Base-by-base conservation (phyloP, 2,797 vertebrate genomes). In the Pitangus sulphuratus region DNA sequence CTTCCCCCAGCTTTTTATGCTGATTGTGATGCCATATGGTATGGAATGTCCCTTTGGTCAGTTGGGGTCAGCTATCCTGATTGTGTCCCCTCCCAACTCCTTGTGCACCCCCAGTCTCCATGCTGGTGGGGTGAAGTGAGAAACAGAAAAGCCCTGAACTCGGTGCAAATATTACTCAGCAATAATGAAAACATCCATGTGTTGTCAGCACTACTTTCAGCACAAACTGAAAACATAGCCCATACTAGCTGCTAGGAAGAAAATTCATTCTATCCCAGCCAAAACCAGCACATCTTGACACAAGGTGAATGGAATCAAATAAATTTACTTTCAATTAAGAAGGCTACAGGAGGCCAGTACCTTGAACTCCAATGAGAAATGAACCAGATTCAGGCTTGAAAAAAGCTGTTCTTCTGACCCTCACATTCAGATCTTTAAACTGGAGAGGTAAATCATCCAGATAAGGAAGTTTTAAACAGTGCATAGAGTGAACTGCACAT, bases 41-140 rank as follows among this genome's bases (percentile, higher is more conserved):
- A 4, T 33, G 20, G 14, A 35, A 53, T 9, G 9, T 61, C 10
- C 5, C 21, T 68, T 31, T 35, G 35, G 9, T n/a, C 56, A 28
- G 1, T 0, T 48, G 35, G 4, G 20, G 11, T n/a, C 47, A 68
- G 15, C 7, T 37, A 9, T 28, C 33, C 69, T 21, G 18, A 5
- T 21, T 66, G 4, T 28, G 15, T 15, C 8, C 4, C 7, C 21
- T 75, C 40, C 31, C 21, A 54, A 1, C 4, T n/a, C 42, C 31
- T 30, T 56, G 22, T 30, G n/a, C 24, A 62, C 4, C 26, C 35
- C 31, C 42, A 83, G 26, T 5, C 9, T 61, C 19, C 9, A 20
- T 1, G 1, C 40, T 69, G 22, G 8, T 75, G 28, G 13, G 4
- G 12, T 19, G 9, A 35, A 4, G 13, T 62, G 56, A 56, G 70